Conservation (phyloP, 2,113 vertebrate species). For the Carassius auratus region DNA sequence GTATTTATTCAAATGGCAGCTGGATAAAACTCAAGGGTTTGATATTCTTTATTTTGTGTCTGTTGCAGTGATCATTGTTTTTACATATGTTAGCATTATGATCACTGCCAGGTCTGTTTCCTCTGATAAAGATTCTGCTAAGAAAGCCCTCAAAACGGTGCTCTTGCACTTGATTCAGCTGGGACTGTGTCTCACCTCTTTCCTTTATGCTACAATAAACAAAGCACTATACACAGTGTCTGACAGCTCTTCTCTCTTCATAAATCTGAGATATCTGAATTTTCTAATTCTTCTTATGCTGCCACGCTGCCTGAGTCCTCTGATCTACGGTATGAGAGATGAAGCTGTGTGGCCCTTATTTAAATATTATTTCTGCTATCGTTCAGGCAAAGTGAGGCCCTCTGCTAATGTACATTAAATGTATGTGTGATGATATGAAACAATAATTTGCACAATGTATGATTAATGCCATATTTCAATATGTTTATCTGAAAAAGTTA, state of each 20-base stretch:
- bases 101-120: conserved; percentile 24
- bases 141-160: conserved; percentile 60
- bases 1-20: conserved; percentile 35
- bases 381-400: conserved; percentile 22
- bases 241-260: conserved; percentile 28
- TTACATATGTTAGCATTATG: conserved; percentile 11
- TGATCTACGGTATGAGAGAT: conserved; percentile 62
- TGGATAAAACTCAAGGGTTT: conserved; percentile 18
- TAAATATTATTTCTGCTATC: conserved; percentile 28
- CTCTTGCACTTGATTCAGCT: conserved; percentile 69
- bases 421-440: conserved; percentile 50
- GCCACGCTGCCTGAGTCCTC: conserved; percentile 54
- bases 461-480: background rate
- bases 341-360: conserved; percentile 48
- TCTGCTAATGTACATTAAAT: conserved; percentile 6
- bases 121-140: conserved; percentile 30
- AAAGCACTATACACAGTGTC: conserved; percentile 3
- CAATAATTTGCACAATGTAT: conserved; percentile 56
- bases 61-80: conserved; percentile 13
- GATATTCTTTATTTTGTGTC: conserved; percentile 20
- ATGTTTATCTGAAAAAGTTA: conserved; percentile 32
- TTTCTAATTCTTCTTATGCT: conserved; percentile 48
- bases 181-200: conserved; percentile 62
- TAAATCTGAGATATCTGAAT: conserved; percentile 48
- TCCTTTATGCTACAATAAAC: conserved; percentile 51